Evolutionary conservation across 2,888 invertebrate genomes (phyloP).

Genomic region (Andrena haemorrhoa): DNA sequence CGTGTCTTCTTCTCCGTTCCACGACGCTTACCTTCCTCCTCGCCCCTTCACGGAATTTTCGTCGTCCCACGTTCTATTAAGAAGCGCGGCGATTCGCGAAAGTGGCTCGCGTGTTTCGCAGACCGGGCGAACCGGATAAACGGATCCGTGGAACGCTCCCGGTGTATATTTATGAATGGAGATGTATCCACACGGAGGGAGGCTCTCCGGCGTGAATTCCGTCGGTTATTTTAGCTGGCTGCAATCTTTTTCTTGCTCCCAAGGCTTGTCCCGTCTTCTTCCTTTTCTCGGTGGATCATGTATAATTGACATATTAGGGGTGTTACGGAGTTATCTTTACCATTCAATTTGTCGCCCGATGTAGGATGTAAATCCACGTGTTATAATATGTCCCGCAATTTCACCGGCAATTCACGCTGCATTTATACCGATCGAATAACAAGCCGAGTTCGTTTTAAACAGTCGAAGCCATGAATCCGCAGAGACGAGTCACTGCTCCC

Average conservation of each 20-base stretch:
- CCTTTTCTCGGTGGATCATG: constrained; percentile 6
- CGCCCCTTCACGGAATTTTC: constrained; percentile 33
- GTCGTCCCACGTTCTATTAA: constrained; percentile 40
- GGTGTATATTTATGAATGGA: constrained; percentile 69
- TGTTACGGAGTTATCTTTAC: neutral
- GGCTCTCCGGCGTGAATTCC: constrained; percentile 27
- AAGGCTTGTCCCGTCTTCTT: constrained; percentile 35
- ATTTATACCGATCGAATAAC: no score
- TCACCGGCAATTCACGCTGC: no score
- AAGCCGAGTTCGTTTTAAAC: neutral
- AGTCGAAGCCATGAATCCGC: neutral
- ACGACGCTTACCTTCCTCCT: neutral
- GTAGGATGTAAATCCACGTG: neutral
- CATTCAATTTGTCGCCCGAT: neutral
- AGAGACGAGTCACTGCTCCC: constrained; percentile 8
- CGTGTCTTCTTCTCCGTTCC: neutral
- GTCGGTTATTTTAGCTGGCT: constrained; percentile 35
- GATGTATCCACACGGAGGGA: constrained; percentile 44
- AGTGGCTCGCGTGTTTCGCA: constrained; percentile 64
- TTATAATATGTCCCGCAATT: no score
- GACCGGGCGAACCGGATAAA: constrained; percentile 39
- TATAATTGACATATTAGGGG: constrained; percentile 14
- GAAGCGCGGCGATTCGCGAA: constrained; percentile 41
- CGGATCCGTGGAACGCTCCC: constrained; percentile 32
- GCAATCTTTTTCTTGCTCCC: constrained; percentile 38